Evolutionary conservation across 1,140 invertebrate genomes (phyloP), one percentile per base, ranked within the genome.

Genomic region (Cherax quadricarinatus): DNA sequence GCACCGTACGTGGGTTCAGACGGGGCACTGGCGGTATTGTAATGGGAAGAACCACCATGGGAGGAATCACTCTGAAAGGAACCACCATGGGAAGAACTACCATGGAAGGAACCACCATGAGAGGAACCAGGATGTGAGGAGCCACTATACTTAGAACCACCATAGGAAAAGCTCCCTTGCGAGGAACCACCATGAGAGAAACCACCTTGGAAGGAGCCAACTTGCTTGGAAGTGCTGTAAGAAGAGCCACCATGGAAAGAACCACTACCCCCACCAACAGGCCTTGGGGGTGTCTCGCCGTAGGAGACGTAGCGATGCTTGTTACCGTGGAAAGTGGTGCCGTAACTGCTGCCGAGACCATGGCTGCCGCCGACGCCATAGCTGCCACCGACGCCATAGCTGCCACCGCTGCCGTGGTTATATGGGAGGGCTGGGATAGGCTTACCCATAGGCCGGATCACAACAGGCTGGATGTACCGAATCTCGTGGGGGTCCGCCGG

Each of bases 391-490:
- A 48, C 16, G 14, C 60, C 41, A 5, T 49, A 10, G 57, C 60
- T 57, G 21, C 24, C 21, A 12, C 18, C 12, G 53, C 18, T 30
- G 12, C 78, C 73, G 53, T 91, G 90, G 73, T 81, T 5, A 49
- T 81, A 70, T 10, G 90, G 90, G 9, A 91, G 57, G 21, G 90
- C 90, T 24, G 90, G 90, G 60, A 91, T 91, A 62, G 90, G 90
- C 49, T 91, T 91, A 6, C 90, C 90, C 6, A 91, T 84, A 4
- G 90, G 90, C n/a, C 90, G 90, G 41, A 91, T 81, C 60, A 82
- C 90, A 0, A 91, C 90, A 82, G 90, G 90, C 85, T 91, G 90
- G 18, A 91, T 84, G 79, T 91, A 91, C 60, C 80, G 83, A 21
- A 91, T 41, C 62, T 87, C 90, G 84, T 91, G 90, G 30, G 83